phyloP scores from a whole-genome alignment of 2,888 invertebrate genomes.

The Oscheius sp. region DNA sequence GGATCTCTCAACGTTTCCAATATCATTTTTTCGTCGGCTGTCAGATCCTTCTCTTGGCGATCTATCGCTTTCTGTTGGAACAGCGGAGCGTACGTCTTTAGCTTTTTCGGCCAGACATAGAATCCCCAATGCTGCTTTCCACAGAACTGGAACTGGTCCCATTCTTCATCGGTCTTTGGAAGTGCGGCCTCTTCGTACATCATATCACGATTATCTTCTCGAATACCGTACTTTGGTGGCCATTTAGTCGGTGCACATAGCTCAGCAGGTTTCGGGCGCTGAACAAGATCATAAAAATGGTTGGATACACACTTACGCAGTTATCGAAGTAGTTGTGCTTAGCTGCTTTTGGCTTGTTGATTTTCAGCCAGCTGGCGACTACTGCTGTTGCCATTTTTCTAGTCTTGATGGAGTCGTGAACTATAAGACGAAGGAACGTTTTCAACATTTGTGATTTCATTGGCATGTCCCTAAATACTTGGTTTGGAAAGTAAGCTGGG shows the following conservation, averaged over 20 bases:
- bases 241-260: conserved; percentile 62
- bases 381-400: conserved; percentile 77
- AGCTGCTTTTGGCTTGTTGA: conserved; percentile 66
- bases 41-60: conserved; percentile 50
- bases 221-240: conserved; percentile 75
- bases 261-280: conserved; percentile 43
- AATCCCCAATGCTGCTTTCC: conserved; percentile 80
- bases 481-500: not conserved
- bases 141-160: conserved; percentile 82
- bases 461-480: conserved; percentile 64
- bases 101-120: conserved; percentile 77
- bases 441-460: conserved; percentile 80
- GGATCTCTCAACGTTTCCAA: conserved; percentile 57
- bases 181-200: conserved; percentile 65
- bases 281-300: not conserved
- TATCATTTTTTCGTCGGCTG: conserved; percentile 56
- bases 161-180: conserved; percentile 81
- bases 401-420: conserved; percentile 85
- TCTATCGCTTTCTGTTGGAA: conserved; percentile 60
- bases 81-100: conserved; percentile 63
- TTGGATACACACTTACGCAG: not conserved
- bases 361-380: conserved; percentile 67
- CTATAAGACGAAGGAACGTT: conserved; percentile 80
- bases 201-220: conserved; percentile 79
- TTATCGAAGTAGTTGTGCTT: conserved; percentile 45